Percentiles rank a stretch among this genome's conserved stretches.
Conservation (phyloP, 2,888 invertebrate genomes). For the Noctua janthe region DNA sequence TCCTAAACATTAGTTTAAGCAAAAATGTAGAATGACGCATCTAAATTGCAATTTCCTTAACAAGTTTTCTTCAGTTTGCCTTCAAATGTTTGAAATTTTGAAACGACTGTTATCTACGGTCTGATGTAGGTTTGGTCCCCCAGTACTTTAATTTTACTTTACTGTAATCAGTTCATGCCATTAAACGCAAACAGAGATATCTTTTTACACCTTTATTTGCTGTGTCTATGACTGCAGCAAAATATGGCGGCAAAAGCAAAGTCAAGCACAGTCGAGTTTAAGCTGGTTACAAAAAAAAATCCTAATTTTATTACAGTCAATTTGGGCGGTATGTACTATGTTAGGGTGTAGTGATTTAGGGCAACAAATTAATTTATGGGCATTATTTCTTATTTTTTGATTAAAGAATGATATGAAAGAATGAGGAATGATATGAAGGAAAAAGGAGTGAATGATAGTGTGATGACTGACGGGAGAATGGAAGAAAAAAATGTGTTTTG, state of each 20-base stretch:
- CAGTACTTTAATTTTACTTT: constrained; percentile 23
- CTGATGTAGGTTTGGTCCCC: not conserved
- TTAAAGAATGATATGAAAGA: no score
- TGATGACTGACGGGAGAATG: no score
- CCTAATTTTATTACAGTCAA: not conserved
- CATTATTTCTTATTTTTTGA: no score
- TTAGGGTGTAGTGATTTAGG: not conserved
- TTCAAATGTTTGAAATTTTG: constrained; percentile 9
- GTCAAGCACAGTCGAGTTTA: not conserved
- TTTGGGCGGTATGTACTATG: not conserved
- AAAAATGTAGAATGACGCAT: constrained; percentile 17
- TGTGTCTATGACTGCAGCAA: constrained; percentile 16
- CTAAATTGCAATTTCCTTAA: not conserved
- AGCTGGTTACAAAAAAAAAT: not conserved
- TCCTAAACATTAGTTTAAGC: constrained; percentile 61
- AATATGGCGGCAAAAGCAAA: constrained; percentile 14
- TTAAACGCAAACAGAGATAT: constrained; percentile 45
- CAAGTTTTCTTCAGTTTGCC: not conserved
- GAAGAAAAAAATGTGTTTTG: no score
- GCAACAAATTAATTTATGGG: not conserved
- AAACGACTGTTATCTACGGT: constrained; percentile 16
- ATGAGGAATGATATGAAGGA: no score
- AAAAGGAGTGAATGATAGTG: no score
- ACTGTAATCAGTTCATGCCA: constrained; percentile 38
- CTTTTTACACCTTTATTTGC: constrained; percentile 52